phyloP scores from a whole-genome alignment of 2,113 vertebrate genomes.

The Hemicordylus capensis region DNA sequence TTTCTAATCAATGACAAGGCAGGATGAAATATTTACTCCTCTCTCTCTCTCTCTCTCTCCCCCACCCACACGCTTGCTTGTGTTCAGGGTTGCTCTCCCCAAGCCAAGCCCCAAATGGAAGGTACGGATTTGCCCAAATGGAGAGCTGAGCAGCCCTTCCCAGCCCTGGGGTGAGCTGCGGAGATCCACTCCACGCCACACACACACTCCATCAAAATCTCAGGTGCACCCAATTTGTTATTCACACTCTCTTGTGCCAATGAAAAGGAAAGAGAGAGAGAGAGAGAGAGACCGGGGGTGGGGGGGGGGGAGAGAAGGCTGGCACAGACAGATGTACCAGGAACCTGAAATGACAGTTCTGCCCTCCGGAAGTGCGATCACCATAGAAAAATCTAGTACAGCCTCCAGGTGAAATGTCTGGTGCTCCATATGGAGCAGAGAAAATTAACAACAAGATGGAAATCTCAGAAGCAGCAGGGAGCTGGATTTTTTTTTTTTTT shows the following conservation, averaged over 20 bases:
- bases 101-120: constrained; percentile 56
- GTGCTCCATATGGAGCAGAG: constrained; percentile 99
- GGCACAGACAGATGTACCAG: constrained; percentile 93
- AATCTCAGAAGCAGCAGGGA: constrained; percentile 96
- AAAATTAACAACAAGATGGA: constrained; percentile 99
- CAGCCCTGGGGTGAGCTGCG: constrained; percentile 54
- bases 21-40: constrained; percentile 94
- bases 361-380: constrained; percentile 95
- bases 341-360: constrained; percentile 97
- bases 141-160: constrained; percentile 42
- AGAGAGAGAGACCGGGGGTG: not conserved
- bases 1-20: constrained; percentile 99
- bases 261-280: not conserved
- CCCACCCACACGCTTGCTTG: constrained; percentile 32
- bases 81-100: constrained; percentile 48
- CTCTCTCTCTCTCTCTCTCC: constrained; percentile 71
- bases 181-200: constrained; percentile 39
- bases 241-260: constrained; percentile 82
- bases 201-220: constrained; percentile 80
- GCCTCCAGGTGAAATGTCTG: constrained; percentile 99
- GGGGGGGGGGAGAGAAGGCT: constrained; percentile 67
- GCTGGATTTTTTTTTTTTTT: constrained; percentile 86
- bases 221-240: constrained; percentile 85
- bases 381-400: constrained; percentile 95
- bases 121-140: constrained; percentile 65